Evolutionary conservation across 2,888 invertebrate species (phyloP).

Genomic region (Uropetala carovei): DNA sequence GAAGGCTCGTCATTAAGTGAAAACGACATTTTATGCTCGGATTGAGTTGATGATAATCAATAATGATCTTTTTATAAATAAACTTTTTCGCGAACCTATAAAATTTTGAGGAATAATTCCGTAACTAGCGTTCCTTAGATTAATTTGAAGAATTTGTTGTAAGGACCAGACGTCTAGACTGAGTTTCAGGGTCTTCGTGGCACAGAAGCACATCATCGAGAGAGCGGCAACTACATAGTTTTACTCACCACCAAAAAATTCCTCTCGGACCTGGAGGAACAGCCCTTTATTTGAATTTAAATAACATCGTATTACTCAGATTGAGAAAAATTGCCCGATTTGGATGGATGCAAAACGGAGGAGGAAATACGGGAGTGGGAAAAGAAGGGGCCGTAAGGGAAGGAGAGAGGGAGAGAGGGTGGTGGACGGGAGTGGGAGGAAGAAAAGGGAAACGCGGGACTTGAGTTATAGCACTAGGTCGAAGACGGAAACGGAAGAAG

Average conservation of each 20-base stretch:
- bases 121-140: no score
- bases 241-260: neutral
- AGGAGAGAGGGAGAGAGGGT: neutral
- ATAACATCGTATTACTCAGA: neutral
- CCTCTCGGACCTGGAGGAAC: neutral
- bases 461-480: neutral
- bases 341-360: constrained; percentile 11
- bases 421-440: neutral
- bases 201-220: no score
- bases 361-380: neutral
- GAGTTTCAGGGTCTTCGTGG: no score
- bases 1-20: no score
- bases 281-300: neutral
- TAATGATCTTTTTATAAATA: no score
- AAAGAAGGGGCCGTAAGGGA: neutral
- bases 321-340: neutral
- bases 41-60: no score
- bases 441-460: neutral
- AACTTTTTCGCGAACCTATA: no score
- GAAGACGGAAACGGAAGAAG: neutral
- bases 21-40: no score
- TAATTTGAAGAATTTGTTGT: no score
- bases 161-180: no score
- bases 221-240: neutral
- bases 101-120: no score